A percentile compares a stretch with the other conserved stretches of the same genome.
These are phyloP conservation scores for Embiotoca jacksoni DNA, from an alignment of 2,113 vertebrate genomes.

Conservation along the genomic window DNA sequence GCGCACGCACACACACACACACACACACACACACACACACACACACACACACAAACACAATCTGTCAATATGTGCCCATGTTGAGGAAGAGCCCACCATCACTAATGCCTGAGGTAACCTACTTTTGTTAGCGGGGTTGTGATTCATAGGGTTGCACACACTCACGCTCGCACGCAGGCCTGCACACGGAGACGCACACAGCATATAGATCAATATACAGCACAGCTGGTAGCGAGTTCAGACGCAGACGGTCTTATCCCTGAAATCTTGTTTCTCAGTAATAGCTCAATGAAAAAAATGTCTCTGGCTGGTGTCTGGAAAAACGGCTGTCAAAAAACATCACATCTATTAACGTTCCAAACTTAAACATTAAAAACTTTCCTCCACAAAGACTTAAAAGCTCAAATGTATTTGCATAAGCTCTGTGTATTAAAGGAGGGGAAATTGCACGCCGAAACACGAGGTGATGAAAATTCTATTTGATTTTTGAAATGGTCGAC, in stretches of 20 bases:
- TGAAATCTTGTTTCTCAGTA: slow-evolving; percentile 38
- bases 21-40: neutral
- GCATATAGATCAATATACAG: slow-evolving; percentile 39
- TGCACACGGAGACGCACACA: neutral
- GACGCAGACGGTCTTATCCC: slow-evolving; percentile 25
- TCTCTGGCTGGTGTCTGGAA: too few relatives aligned
- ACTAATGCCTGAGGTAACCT: slow-evolving; percentile 66
- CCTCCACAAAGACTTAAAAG: neutral
- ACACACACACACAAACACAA: neutral
- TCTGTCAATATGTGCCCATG: slow-evolving; percentile 46
- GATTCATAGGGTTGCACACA: neutral
- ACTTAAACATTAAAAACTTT: slow-evolving; percentile 13
- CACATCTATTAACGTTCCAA: slow-evolving; percentile 28
- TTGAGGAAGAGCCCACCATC: slow-evolving; percentile 40
- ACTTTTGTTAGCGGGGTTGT: slow-evolving; percentile 1
- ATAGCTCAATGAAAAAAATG: neutral
- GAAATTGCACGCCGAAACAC: too few relatives aligned
- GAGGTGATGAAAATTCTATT: too few relatives aligned
- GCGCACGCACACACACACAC: neutral
- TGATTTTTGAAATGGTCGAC: too few relatives aligned
- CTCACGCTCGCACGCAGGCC: slow-evolving; percentile 10
- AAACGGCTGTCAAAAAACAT: neutral
- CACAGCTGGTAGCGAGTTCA: slow-evolving; percentile 23
- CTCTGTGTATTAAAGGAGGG: too few relatives aligned
- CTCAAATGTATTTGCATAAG: too few relatives aligned